Evolutionary conservation across 30 jellyfish, hydroid and myxozoan species (phyloP).

Genomic region (Kudoa iwatai): DNA sequence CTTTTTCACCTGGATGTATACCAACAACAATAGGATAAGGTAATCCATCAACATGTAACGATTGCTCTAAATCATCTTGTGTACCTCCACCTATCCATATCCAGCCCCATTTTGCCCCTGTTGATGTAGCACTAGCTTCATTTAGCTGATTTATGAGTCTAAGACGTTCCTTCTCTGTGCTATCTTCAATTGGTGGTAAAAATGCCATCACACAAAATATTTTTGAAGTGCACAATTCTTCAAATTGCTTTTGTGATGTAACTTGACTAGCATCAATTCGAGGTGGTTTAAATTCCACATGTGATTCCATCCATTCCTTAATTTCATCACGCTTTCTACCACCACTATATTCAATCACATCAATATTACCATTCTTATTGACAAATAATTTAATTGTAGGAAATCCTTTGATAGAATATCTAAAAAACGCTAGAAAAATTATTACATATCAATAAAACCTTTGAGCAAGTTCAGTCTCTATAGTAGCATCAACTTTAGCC

Average conservation of each 20-base stretch:
- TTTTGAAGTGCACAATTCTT: conserved; percentile 20
- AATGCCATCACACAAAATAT: conserved; percentile 34
- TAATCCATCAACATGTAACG: no score
- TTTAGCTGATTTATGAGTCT: no score
- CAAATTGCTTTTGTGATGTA: conserved; percentile 5
- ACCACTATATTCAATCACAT: conserved; percentile 20
- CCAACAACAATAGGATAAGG: no score
- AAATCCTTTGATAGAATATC: conserved; percentile 30
- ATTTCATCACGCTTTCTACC: conserved; percentile 64
- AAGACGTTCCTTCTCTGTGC: no score
- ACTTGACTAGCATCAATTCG: conserved; percentile 41
- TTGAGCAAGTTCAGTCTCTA: no score
- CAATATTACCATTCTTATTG: conserved; percentile 14
- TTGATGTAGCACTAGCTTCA: no score
- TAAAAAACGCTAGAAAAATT: background rate
- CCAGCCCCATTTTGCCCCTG: no score
- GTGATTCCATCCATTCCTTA: conserved; percentile 15
- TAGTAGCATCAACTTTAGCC: no score
- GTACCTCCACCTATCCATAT: no score
- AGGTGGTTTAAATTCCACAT: conserved; percentile 11
- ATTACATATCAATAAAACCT: no score
- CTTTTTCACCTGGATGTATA: no score
- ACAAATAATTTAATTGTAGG: conserved; percentile 47
- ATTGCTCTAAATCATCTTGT: no score
- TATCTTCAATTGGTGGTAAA: conserved; percentile 32